Conservation (phyloP, 2,888 invertebrate genomes). For the Dorcus hopei region DNA sequence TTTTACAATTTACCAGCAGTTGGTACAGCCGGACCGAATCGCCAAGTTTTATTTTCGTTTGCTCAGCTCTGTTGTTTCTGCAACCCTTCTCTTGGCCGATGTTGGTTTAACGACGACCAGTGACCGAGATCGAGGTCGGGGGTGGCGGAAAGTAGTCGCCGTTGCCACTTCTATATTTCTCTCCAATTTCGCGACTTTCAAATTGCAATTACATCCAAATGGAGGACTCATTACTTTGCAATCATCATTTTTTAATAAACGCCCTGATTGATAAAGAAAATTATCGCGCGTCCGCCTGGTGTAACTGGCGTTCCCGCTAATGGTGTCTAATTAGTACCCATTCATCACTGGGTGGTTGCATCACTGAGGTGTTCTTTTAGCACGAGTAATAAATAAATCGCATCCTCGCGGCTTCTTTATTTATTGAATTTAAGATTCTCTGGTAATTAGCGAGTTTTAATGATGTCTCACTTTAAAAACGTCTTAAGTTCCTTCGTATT, state of each 20-base stretch:
- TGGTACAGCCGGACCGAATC: conserved; percentile 24
- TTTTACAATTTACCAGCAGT: conserved; percentile 40
- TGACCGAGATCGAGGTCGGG: conserved; percentile 6
- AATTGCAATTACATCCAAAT: conserved; percentile 26
- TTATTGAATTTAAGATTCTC: conserved; percentile 33
- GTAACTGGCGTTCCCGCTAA: conserved; percentile 18
- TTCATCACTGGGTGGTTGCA: conserved; percentile 19
- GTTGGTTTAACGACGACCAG: conserved; percentile 25
- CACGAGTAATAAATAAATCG: conserved; percentile 22
- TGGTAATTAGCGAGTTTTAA: conserved; percentile 39
- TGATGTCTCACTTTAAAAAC: conserved; percentile 29
- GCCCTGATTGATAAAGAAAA: conserved; percentile 18
- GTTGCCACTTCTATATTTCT: conserved; percentile 20
- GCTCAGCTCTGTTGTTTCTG: conserved; percentile 27
- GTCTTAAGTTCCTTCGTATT: conserved; percentile 18
- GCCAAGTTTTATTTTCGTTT: conserved; percentile 26
- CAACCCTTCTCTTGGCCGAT: conserved; percentile 23
- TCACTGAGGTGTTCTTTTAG: conserved; percentile 11
- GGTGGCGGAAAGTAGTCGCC: conserved; percentile 5
- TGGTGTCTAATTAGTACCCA: conserved; percentile 29
- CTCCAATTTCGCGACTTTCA: conserved; percentile 18
- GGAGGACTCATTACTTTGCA: conserved; percentile 20
- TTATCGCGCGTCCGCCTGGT: not conserved
- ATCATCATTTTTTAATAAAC: conserved; percentile 23
- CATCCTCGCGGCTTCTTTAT: conserved; percentile 20